Percentiles rank a stretch among this genome's conserved stretches.
Conservation (phyloP, 2,888 invertebrate species). For the Stictocephala bisonia region DNA sequence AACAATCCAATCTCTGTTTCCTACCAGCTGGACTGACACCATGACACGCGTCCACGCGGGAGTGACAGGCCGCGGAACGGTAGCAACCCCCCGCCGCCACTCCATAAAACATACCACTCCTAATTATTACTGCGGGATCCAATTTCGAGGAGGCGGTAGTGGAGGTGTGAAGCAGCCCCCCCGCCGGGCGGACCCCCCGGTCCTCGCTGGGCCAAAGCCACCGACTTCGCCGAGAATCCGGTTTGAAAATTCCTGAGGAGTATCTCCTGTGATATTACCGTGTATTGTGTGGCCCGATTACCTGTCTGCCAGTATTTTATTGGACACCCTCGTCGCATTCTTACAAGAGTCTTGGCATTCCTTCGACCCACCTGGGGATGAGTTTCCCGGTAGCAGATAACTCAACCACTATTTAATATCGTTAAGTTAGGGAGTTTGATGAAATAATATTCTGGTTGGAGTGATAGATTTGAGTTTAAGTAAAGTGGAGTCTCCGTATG, state of each 20-base stretch:
- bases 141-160: not conserved
- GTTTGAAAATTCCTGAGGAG: constrained; percentile 27
- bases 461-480: too few relatives aligned
- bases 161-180: constrained; percentile 9
- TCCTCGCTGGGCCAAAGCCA: constrained; percentile 12
- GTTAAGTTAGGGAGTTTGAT: too few relatives aligned
- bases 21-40: too few relatives aligned
- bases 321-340: too few relatives aligned
- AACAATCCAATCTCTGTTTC: too few relatives aligned
- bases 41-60: too few relatives aligned
- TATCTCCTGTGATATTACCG: constrained; percentile 15
- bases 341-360: too few relatives aligned
- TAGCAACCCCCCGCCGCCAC: constrained; percentile 24
- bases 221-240: constrained; percentile 28
- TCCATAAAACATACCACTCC: constrained; percentile 34
- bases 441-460: too few relatives aligned
- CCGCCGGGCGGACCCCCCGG: not conserved
- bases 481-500: too few relatives aligned
- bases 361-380: too few relatives aligned
- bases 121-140: constrained; percentile 37
- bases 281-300: not conserved
- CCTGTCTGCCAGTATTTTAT: constrained; percentile 25
- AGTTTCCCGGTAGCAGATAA: too few relatives aligned
- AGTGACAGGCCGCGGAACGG: not conserved
- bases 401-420: too few relatives aligned